Conservation (phyloP, 2,113 vertebrate species). For the Lagopus muta region DNA sequence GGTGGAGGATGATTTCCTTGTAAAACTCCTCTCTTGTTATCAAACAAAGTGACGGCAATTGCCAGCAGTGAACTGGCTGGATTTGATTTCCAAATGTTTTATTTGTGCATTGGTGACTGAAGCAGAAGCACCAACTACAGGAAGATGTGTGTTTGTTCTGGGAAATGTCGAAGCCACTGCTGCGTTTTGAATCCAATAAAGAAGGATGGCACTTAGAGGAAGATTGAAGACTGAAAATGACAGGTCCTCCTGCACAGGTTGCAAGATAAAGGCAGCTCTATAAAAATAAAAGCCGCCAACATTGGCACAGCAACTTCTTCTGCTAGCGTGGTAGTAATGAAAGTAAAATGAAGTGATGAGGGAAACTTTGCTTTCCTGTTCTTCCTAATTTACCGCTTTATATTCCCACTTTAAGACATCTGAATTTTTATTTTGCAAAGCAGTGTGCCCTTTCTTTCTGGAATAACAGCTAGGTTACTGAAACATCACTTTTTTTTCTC, state of each 20-base stretch:
- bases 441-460: not conserved
- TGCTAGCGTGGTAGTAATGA: not conserved
- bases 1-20: not conserved
- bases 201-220: not conserved
- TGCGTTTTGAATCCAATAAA: not conserved
- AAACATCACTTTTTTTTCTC: not conserved
- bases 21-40: not conserved
- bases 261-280: not conserved
- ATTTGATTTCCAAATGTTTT: not conserved
- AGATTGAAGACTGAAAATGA: not conserved
- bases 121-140: not conserved
- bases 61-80: not conserved
- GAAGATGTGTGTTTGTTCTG: slow-evolving; percentile 3
- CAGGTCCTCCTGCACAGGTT: not conserved
- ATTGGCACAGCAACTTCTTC: not conserved
- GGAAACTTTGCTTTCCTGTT: not conserved
- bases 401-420: not conserved
- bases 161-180: not conserved
- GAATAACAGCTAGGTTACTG: not conserved
- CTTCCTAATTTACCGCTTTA: not conserved
- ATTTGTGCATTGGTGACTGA: not conserved
- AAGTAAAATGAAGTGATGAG: not conserved
- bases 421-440: not conserved
- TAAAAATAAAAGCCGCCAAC: not conserved
- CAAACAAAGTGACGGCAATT: not conserved